Evolutionary conservation across 2,113 vertebrate genomes (phyloP), one percentile per base, ranked within the genome.

Genomic region (Anoplopoma fimbria): DNA sequence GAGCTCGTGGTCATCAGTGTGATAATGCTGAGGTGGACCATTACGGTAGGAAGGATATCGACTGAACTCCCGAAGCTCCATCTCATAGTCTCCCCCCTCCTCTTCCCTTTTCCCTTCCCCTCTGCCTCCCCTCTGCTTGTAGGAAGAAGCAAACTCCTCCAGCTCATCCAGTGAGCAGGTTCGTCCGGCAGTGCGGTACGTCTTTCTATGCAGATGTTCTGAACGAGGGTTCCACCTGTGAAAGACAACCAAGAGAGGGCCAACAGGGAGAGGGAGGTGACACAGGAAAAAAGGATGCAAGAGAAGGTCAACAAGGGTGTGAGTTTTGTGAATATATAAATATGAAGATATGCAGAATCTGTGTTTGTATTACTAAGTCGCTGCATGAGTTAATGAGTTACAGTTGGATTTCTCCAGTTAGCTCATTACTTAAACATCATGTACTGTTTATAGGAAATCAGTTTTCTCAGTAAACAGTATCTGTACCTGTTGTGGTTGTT

Each of bases 81-180:
- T 80, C 58, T 90, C 95, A 63, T 93, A 93, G 2, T 92, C 86
- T 17, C 62, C 73, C 9, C 47, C 29, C 3, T 93, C 86, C 15
- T 86, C 75, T 0, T 91, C 89, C 5, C 77, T 82, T 34, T 34
- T 87, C 15, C 96, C 96, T 0, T 91, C 87, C 29, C 93, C 90
- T 72, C 96, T 95, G 12, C 65, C 53, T 15, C 88, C 64, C 79
- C 93, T 94, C 77, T 95, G 95, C 82, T 94, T 95, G 74, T 97
- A 97, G 2, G 96, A 95, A 78, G 96, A 95, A 7, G 97, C 96
- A 36, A 98, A 97, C 91, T 97, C 97, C 53, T 98, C 97, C 88
- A 99, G 95, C 89, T 99, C 98, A 0, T 98, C 97, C 93, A 98
- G 95, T 7, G 98, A 99, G 55, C 96, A 96, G 0, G 97, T 97